phyloP scores from a whole-genome alignment of 2,888 invertebrate species.

The Acleris literana region DNA sequence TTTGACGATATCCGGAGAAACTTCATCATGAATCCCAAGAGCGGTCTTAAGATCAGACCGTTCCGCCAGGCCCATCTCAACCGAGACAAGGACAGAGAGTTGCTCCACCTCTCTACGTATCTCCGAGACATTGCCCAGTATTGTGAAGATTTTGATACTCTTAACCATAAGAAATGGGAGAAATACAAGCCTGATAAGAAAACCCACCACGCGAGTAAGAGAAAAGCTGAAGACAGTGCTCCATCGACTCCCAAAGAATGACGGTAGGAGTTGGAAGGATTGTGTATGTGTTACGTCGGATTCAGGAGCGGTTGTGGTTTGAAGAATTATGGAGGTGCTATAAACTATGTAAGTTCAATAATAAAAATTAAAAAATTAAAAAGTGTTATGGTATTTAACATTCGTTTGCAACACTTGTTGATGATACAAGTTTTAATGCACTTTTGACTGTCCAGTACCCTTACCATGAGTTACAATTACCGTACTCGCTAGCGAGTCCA shows the following conservation, averaged over 20 bases:
- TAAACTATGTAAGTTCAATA: not conserved
- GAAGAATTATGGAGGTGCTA: not conserved
- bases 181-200: constrained; percentile 85
- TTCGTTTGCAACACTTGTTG: no score
- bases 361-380: not conserved
- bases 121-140: constrained; percentile 91
- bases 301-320: not conserved
- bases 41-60: constrained; percentile 94
- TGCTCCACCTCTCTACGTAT: constrained; percentile 91
- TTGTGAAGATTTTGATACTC: constrained; percentile 90
- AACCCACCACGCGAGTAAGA: constrained; percentile 66
- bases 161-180: constrained; percentile 97
- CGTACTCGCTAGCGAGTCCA: no score
- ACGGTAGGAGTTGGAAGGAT: constrained; percentile 47
- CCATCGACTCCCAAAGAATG: constrained; percentile 70
- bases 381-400: not conserved
- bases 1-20: constrained; percentile 98
- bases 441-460: no score
- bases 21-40: constrained; percentile 98
- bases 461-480: no score
- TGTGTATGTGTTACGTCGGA: not conserved
- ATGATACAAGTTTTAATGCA: no score
- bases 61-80: constrained; percentile 96
- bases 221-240: constrained; percentile 75
- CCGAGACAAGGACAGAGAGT: constrained; percentile 91